Conservation (phyloP, 2,797 vertebrate species). For the Hippocampus kuda region DNA sequence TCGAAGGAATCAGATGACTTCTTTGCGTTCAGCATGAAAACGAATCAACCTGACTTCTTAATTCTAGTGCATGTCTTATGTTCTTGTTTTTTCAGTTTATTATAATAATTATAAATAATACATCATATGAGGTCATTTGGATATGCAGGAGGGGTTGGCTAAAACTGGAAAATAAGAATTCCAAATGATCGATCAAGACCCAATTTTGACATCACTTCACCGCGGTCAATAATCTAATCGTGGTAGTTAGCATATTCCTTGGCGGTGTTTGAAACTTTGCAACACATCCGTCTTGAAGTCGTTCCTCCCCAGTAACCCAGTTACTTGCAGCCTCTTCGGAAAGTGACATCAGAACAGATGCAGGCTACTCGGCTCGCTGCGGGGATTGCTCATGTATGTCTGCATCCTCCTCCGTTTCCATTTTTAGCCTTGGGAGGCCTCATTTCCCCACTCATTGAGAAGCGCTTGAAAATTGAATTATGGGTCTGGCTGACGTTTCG, state of each 20-base stretch:
- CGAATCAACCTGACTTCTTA: no score
- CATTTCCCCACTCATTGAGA: conserved; percentile 57
- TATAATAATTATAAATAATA: no score
- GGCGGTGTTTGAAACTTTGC: background rate
- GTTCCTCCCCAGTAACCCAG: conserved; percentile 3
- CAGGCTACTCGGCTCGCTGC: conserved; percentile 3
- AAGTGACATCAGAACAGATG: conserved; percentile 20
- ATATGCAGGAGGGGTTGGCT: no score
- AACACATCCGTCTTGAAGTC: background rate
- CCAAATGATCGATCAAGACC: no score
- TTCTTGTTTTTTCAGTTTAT: no score
- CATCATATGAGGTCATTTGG: no score
- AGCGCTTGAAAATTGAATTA: conserved; percentile 64
- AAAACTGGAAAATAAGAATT: no score
- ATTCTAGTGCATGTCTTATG: no score
- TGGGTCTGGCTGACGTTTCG: conserved; percentile 60
- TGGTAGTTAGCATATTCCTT: background rate
- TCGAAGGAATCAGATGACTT: no score
- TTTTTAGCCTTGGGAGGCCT: conserved; percentile 58
- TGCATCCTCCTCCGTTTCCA: conserved; percentile 50
- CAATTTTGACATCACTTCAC: background rate
- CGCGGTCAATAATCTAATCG: no score
- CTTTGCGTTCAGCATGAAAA: no score
- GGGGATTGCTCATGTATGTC: conserved; percentile 51
- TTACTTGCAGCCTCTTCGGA: conserved; percentile 13